Base-by-base conservation (phyloP, 2,888 invertebrate genomes). In the Drosophila yooni region DNA sequence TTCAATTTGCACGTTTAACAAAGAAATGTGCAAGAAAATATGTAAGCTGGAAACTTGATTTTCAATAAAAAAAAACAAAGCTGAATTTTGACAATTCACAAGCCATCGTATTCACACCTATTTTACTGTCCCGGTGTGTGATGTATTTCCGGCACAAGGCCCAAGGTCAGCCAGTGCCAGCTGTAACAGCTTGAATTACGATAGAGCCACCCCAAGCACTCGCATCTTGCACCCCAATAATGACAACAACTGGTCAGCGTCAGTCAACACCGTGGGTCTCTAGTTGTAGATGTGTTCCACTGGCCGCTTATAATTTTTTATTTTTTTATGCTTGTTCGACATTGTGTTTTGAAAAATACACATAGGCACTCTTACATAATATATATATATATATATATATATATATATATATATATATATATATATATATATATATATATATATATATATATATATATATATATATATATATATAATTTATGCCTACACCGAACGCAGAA, bases 141-240 rank as follows among this genome's bases (percentile, higher is more conserved):
- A 53, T 50, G 43, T 11, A 29, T 27, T 40, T n/a, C 21, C 21
- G 18, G 36, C 50, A 59, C 21, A 7, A 7, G 36, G 5, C 25
- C 50, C 79, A 77, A 74, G 76, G 76, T 70, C 79, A 72, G 68
- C 29, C 27, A 21, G 48, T 56, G 27, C 34, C 56, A 40, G 27
- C 48, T 50, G 50, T n/a, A 18, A 74, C 62, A 76, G 53, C 51
- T 70, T 48, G 59, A 43, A 74, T 63, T 54, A 25, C 58, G 57
- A 54, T 67, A 58, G 57, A 51, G 21, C 36, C 21, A 21, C n/a
- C 43, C 29, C 36, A 27, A 25, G 27, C 46, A 56, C 60, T 7
- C 15, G 7, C 58, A n/a, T 11, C 56, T n/a, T 34, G n/a, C 59
- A 18, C 40, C 31, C 34, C 10, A 15, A 50, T 18, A 52, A 29